Evolutionary conservation across 1,140 invertebrate species (phyloP), one percentile per base, ranked within the genome.

Genomic region (Pseudomyrmex flavicornis): DNA sequence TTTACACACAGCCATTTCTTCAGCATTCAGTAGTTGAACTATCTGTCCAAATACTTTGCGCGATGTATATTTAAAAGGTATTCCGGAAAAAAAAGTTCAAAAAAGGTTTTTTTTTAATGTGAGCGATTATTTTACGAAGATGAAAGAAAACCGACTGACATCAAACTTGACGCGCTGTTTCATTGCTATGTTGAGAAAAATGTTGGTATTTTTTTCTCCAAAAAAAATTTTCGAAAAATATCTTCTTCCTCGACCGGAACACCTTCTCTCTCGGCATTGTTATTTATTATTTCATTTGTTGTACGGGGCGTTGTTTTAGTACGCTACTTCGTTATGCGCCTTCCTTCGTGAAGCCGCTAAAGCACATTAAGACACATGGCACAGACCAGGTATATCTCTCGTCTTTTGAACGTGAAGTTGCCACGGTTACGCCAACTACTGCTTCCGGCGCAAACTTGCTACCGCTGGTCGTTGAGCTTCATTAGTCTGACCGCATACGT

Each of bases 401-500:
- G 66, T 73, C 48, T 86, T 85, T 82, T 72, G 62, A 83, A 35
- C 48, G 58, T 69, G 26, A 75, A 87, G 79, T 74, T 58, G 58
- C 65, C 75, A 84, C 15, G 56, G 74, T 70, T 86, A 70, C 46
- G 26, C 59, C 56, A 46, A 70, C 82, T 84, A 26, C 72, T 59
- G 73, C 54, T 80, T 83, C 76, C 54, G 52, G 66, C 20, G 44
- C 66, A 80, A 80, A 74, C 72, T 72, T 73, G n/a, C 20, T 4
- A 26, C 56, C 44, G 35, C 5, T 35, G 48, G 68, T 85, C 83
- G 79, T 79, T 84, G 76, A 72, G 83, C 88, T 88, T 87, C 89
- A 75, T 90, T 90, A 91, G 72, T 63, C 63, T 44, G 70, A 73
- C 68, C 84, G 85, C 88, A 88, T 89, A 89, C 73, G 84, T 91